Evolutionary conservation across 2,113 vertebrate genomes (phyloP).

Genomic region (Manacus vitellinus): DNA sequence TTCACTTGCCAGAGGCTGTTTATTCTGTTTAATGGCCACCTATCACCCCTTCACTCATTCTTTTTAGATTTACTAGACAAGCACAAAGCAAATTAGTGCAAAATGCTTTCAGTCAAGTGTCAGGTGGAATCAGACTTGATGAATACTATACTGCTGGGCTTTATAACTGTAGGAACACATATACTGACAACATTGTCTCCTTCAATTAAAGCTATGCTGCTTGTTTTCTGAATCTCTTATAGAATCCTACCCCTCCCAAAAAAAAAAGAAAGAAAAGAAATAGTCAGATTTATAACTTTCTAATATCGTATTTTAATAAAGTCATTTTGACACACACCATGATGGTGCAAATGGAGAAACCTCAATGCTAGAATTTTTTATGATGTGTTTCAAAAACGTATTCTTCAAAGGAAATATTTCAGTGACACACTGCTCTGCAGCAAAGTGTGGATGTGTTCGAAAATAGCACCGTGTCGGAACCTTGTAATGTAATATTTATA

Average conservation of each 20-base stretch:
- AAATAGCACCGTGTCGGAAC: conserved; percentile 3
- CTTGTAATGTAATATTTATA: conserved; percentile 51
- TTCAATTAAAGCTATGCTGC: conserved; percentile 47
- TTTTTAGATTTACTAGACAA: conserved; percentile 76
- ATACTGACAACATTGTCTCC: conserved; percentile 59
- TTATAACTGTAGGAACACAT: conserved; percentile 23
- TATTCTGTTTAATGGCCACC: conserved; percentile 78
- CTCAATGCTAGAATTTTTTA: conserved; percentile 12
- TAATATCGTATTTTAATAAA: conserved; percentile 26
- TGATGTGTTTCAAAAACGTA: conserved; percentile 19
- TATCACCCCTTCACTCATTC: conserved; percentile 73
- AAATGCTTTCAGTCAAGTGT: conserved; percentile 77
- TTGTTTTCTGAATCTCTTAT: not conserved
- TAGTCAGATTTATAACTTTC: conserved; percentile 14
- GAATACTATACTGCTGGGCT: conserved; percentile 51
- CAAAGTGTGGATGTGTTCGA: conserved; percentile 1
- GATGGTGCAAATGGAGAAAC: not conserved
- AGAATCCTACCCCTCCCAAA: not conserved
- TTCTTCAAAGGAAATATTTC: conserved; percentile 45
- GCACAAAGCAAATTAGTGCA: conserved; percentile 74
- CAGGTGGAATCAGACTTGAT: conserved; percentile 72
- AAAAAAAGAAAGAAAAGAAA: not conserved
- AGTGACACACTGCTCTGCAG: conserved; percentile 23
- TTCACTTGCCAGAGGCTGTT: conserved; percentile 72
- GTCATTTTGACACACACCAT: not conserved